Base-by-base conservation (phyloP, 2,113 vertebrate genomes). In the Melanotaenia duboulayi region DNA sequence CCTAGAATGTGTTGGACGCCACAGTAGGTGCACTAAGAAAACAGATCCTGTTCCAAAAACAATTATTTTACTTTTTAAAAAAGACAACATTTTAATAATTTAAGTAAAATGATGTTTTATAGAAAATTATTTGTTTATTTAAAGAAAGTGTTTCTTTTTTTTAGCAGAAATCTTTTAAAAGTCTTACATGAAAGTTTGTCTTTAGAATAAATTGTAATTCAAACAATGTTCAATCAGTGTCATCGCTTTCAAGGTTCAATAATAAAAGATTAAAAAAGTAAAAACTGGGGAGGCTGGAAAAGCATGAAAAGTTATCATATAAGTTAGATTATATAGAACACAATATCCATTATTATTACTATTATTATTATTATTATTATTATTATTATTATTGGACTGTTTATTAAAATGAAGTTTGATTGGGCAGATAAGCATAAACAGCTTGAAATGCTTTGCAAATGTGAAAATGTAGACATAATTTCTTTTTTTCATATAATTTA, bases 11-110 rank as follows among this genome's bases (percentile, higher is more conserved):
- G 8, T 67, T 62, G 57, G 20, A 63, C 44, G 59, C 20, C 46
- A 63, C 20, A 55, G 10, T 28, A 40, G 11, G 10, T 77, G 58
- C 11, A 32, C 54, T 60, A 52, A 72, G 44, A 19, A 62, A 51
- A 48, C 24, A 28, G n/a, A n/a, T 28, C 23, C 9, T 9, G 19
- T 61, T 20, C 16, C 22, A 13, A 19, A 22, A 56, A 59, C n/a
- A 39, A 42, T 11, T 3, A 58, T 40, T 23, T 35, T 0, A 56
- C 50, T 62, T 16, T 56, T n/a, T 59, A 56, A 51, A 8, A 25
- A 28, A 35, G 12, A 63, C 56, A 40, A 49, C 16, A 2, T 16
- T 67, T 14, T 68, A 22, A 55, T 59, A 19, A 16, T 44, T 69
- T 61, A 1, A 24, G 67, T 0, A 35, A 4, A 57, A 17, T n/a